A percentile compares a stretch with the other conserved stretches of the same genome.
Evolutionary conservation across 2,888 invertebrate genomes (phyloP).

Genomic region (Mimumesa dahlbomi): DNA sequence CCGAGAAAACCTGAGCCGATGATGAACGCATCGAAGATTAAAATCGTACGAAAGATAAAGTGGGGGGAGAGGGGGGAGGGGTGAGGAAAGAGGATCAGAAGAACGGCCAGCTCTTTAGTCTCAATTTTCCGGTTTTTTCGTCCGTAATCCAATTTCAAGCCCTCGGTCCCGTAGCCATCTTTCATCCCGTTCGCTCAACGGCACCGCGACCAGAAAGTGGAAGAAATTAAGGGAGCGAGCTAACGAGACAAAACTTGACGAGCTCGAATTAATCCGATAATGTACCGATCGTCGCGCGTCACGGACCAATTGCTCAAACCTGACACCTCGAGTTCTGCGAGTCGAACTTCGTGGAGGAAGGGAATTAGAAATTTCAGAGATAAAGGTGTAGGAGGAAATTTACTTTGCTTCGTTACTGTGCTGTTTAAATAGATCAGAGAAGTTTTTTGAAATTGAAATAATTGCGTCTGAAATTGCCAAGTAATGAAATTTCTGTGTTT

Average conservation of each 20-base stretch:
- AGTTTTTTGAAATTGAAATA: no score
- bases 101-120: background rate
- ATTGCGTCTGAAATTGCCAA: no score
- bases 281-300: slow-evolving; percentile 38
- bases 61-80: no score
- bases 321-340: slow-evolving; percentile 21
- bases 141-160: background rate
- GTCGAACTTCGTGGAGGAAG: slow-evolving; percentile 11
- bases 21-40: background rate
- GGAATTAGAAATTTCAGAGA: no score
- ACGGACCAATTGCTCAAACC: slow-evolving; percentile 32
- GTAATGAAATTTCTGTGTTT: no score
- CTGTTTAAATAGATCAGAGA: no score
- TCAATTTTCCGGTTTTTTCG: slow-evolving; percentile 11
- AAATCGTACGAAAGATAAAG: no score
- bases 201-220: slow-evolving; percentile 12
- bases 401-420: no score
- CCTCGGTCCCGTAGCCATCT: background rate
- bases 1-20: background rate
- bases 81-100: background rate
- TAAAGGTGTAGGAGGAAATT: no score
- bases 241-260: slow-evolving; percentile 27
- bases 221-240: slow-evolving; percentile 20
- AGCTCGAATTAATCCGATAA: slow-evolving; percentile 51
- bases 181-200: slow-evolving; percentile 17